Base-by-base conservation (phyloP, 2,888 invertebrate species). In the Aricia artaxerxes region DNA sequence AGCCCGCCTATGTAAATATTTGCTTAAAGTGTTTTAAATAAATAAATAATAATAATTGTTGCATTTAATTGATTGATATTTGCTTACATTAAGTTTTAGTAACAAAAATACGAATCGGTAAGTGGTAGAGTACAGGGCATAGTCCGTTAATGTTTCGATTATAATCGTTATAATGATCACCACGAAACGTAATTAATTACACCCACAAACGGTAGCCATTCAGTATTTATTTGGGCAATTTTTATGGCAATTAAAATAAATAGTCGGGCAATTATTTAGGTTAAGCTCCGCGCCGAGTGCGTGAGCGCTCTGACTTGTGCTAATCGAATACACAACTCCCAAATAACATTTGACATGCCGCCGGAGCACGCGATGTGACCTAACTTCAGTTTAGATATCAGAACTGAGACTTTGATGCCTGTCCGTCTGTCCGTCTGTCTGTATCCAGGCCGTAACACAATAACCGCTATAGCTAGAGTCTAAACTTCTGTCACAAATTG, bases 201-300 rank as follows among this genome's bases (percentile, higher is more conserved):
- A 13, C 16, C 35, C 1, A 69, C 35, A 69, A 69, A 38, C 69
- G 35, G 69, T 69, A 69, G 69, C 69, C 35, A 13, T 16, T 35
- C 38, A 31, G 4, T 35, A 69, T 38, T 69, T 38, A 38, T 24
- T 64, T 38, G 69, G 16, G 4, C 69, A 38, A 69, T 69, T 69
- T 69, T 69, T 38, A 69, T 69, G 69, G 69, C 69, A 69, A 69
- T 69, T 69, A 69, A 69, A 69, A 69, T 69, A 69, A 35, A 69
- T 69, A 35, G 69, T 38, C 35, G 5, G 5, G 69, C 13, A 69
- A 69, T 69, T 69, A 69, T 69, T 35, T 69, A 38, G 69, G 69
- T 69, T 69, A 69, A 69, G 64, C 69, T 35, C 9, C 38, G 57
- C 13, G 69, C 5, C 35, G 69, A 69, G 35, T 69, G 69, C 69